phyloP scores from a whole-genome alignment of 2,113 vertebrate genomes.

The Scophthalmus maximus region DNA sequence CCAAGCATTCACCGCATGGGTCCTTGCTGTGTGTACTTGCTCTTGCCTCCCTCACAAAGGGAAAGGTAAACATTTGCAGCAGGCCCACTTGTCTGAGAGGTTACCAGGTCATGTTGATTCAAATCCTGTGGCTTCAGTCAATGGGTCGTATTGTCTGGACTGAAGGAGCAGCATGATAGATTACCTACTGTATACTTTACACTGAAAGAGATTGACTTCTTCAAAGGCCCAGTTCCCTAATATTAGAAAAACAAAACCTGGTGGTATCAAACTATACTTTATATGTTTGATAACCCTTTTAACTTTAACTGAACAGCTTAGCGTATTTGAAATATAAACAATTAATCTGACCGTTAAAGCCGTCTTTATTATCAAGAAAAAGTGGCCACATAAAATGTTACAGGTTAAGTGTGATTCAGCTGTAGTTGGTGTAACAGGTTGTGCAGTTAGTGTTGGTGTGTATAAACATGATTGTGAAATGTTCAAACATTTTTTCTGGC shows the following conservation, averaged over 20 bases:
- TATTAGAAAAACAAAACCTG: too few species aligned
- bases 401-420: not conserved
- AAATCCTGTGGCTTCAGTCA: conserved; percentile 23
- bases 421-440: not conserved
- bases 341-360: too few species aligned
- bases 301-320: too few species aligned
- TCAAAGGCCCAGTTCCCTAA: not conserved
- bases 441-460: not conserved
- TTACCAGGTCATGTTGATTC: conserved; percentile 37
- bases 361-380: too few species aligned
- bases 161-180: not conserved
- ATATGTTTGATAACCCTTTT: too few species aligned
- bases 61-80: conserved; percentile 33
- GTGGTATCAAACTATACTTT: too few species aligned
- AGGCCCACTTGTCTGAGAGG: conserved; percentile 20
- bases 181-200: conserved; percentile 29
- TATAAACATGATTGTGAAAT: conserved; percentile 4
- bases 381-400: too few species aligned
- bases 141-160: conserved; percentile 16
- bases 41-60: not conserved
- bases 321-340: too few species aligned
- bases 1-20: too few species aligned
- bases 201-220: not conserved
- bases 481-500: conserved; percentile 10
- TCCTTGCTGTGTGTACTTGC: too few species aligned